Percentiles rank a stretch among this genome's conserved stretches.
These are phyloP conservation scores for Chironomus striatipennis DNA, from an alignment of 1,140 invertebrate genomes.

Conservation along the genomic window DNA sequence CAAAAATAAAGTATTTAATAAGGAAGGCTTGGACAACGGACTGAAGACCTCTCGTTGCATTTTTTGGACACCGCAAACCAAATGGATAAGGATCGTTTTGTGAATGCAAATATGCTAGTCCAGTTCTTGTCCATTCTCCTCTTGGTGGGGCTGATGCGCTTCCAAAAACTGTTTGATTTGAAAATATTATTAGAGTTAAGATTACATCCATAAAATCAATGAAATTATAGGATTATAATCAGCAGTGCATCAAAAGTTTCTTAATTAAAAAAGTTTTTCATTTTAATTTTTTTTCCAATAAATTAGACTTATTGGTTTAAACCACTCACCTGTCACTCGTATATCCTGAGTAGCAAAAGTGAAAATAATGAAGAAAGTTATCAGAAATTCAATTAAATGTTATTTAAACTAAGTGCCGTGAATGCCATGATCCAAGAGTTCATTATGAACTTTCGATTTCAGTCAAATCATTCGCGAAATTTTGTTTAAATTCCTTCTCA, in stretches of 20 bases:
- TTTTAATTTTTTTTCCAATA: no score
- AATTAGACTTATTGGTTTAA: no score
- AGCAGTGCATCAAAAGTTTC: not conserved
- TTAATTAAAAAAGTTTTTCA: not conserved
- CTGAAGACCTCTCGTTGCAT: conserved; percentile 52
- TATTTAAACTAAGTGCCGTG: no score
- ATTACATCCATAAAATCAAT: not conserved
- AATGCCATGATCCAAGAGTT: no score
- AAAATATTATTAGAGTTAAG: not conserved
- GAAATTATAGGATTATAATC: not conserved
- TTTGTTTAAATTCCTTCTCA: no score
- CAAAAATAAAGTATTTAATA: conserved; percentile 53
- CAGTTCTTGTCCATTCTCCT: conserved; percentile 51
- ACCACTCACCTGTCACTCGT: no score
- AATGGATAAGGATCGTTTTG: conserved; percentile 46
- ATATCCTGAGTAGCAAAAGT: no score
- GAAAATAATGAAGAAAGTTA: no score
- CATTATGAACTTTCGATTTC: no score
- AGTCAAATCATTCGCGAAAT: no score
- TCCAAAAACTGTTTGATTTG: conserved; percentile 43
- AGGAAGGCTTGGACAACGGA: conserved; percentile 56
- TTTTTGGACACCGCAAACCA: conserved; percentile 46
- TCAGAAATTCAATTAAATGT: no score
- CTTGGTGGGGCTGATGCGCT: conserved; percentile 47
- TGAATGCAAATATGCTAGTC: conserved; percentile 44